A percentile compares a stretch with the other conserved stretches of the same genome.
These are phyloP conservation scores for Panulirus ornatus DNA, from an alignment of 1,140 invertebrate species.

Conservation along the genomic window DNA sequence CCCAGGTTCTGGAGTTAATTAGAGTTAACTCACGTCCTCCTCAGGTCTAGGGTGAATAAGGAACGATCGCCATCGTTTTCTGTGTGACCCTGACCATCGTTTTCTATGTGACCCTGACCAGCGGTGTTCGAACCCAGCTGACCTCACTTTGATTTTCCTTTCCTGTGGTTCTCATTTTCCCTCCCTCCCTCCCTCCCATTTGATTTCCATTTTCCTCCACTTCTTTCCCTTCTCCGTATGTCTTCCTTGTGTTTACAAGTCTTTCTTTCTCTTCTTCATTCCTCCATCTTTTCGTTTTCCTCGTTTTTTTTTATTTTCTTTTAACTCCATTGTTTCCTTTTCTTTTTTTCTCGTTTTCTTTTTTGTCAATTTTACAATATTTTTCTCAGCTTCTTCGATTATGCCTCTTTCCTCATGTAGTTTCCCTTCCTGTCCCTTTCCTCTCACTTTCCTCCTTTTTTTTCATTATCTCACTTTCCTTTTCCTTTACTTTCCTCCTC, in stretches of 20 bases:
- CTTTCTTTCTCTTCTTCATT: background rate
- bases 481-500: too few relatives aligned
- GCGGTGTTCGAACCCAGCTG: too few relatives aligned
- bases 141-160: background rate
- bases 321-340: background rate
- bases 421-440: background rate
- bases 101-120: too few relatives aligned
- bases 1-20: too few relatives aligned
- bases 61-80: too few relatives aligned
- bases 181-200: background rate
- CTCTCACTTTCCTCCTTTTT: too few relatives aligned
- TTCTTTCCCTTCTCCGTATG: background rate
- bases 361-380: background rate
- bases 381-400: background rate
- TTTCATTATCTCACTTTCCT: background rate
- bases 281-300: background rate
- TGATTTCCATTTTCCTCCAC: background rate
- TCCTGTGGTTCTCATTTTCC: background rate
- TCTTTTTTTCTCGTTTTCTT: background rate
- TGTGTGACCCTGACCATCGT: too few relatives aligned
- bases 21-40: too few relatives aligned
- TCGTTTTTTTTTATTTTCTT: background rate
- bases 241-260: background rate
- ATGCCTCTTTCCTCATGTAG: background rate
- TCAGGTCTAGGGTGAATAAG: too few relatives aligned